These are phyloP conservation scores for Drosophila demipolita DNA, from an alignment of 2,888 invertebrate genomes.

Conservation along the genomic window DNA sequence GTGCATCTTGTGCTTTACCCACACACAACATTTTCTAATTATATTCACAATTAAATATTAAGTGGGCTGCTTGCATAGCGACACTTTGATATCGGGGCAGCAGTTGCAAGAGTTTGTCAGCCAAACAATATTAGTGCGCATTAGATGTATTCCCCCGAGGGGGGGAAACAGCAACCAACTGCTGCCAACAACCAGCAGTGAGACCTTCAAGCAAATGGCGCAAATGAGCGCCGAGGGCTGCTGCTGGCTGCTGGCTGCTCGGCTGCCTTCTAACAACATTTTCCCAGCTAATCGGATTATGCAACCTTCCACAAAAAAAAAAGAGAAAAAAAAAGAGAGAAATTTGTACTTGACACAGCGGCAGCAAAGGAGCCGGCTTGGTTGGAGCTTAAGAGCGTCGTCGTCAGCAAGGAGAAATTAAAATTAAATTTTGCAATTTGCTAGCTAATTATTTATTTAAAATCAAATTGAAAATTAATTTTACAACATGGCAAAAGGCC, in stretches of 20 bases:
- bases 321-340: not conserved
- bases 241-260: not conserved
- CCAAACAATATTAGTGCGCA: constrained; percentile 81
- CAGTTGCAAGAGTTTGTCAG: constrained; percentile 31
- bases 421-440: constrained; percentile 85
- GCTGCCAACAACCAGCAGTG: not conserved
- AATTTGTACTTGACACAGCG: constrained; percentile 45
- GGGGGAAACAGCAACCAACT: not conserved
- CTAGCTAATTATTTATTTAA: constrained; percentile 85
- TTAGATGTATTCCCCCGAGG: constrained; percentile 74
- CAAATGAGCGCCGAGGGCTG: constrained; percentile 53
- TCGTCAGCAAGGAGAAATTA: constrained; percentile 71
- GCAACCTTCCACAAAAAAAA: constrained; percentile 25
- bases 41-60: constrained; percentile 72
- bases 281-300: constrained; percentile 74
- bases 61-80: constrained; percentile 53
- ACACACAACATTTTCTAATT: constrained; percentile 59
- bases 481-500: constrained; percentile 75
- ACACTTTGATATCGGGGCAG: constrained; percentile 58
- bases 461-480: constrained; percentile 85
- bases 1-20: constrained; percentile 24
- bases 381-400: constrained; percentile 33
- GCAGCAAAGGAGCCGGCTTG: not conserved
- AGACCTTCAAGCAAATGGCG: constrained; percentile 64
- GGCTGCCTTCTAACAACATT: constrained; percentile 64